phyloP scores from a whole-genome alignment of 23 tunicate genomes.

The Oikopleura albicans region DNA sequence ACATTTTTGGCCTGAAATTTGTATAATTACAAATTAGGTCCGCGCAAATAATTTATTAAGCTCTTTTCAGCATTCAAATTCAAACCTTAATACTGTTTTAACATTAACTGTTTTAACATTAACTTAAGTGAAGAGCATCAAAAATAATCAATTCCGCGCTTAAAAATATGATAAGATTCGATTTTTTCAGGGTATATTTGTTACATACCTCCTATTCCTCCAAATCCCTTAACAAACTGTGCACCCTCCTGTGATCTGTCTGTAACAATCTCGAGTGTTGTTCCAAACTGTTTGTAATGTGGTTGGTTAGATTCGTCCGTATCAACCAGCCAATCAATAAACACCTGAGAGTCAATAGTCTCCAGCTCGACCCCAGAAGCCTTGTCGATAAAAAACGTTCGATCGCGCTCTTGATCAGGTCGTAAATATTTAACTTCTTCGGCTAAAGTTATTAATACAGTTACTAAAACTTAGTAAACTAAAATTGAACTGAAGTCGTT shows the following conservation, averaged over 20 bases:
- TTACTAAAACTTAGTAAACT: neutral
- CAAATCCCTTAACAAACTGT: constrained; percentile 94
- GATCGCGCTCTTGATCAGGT: constrained; percentile 86
- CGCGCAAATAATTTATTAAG: too few species aligned
- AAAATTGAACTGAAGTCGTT: neutral
- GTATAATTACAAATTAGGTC: too few species aligned
- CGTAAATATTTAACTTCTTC: constrained; percentile 53
- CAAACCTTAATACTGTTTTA: too few species aligned
- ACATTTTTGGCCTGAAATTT: too few species aligned
- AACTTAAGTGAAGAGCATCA: too few species aligned
- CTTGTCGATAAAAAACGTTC: constrained; percentile 76
- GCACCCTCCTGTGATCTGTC: constrained; percentile 95
- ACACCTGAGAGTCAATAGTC: constrained; percentile 44
- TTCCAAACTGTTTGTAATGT: constrained; percentile 71
- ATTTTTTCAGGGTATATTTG: too few species aligned
- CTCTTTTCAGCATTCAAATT: too few species aligned
- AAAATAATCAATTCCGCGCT: too few species aligned
- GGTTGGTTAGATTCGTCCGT: constrained; percentile 16
- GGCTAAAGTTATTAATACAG: constrained; percentile 20
- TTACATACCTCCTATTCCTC: constrained; percentile 93
- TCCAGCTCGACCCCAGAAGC: constrained; percentile 76
- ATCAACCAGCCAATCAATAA: constrained; percentile 92
- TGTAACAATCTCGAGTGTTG: constrained; percentile 77
- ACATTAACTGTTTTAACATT: too few species aligned
- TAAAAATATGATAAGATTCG: too few species aligned